Evolutionary conservation across 2,888 invertebrate genomes (phyloP).

Genomic region (Lomographa bimaculata): DNA sequence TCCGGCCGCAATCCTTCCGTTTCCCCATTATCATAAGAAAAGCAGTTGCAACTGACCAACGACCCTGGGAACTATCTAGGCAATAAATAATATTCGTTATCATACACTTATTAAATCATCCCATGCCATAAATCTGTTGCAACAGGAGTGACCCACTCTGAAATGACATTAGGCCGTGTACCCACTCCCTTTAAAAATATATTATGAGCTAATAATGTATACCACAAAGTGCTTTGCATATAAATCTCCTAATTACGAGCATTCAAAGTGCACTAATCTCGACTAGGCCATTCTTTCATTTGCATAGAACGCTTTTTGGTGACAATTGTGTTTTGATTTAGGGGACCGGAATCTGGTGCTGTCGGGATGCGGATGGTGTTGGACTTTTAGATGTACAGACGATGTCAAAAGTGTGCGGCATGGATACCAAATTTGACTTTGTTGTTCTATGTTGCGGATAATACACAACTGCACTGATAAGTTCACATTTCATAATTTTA

Average conservation of each 20-base stretch:
- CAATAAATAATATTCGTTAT: constrained; percentile 75
- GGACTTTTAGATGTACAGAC: constrained; percentile 26
- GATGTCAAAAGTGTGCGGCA: constrained; percentile 6
- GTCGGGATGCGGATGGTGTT: constrained; percentile 26
- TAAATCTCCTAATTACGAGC: constrained; percentile 80
- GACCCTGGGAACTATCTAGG: constrained; percentile 48
- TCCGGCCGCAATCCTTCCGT: constrained; percentile 22
- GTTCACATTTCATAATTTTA: no score
- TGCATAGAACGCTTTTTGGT: constrained; percentile 65
- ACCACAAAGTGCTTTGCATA: constrained; percentile 81
- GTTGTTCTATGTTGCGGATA: no score
- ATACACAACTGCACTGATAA: no score
- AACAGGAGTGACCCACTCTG: constrained; percentile 79
- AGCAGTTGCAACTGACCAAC: constrained; percentile 47
- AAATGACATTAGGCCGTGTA: constrained; percentile 69
- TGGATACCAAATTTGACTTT: no score
- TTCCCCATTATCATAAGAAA: constrained; percentile 30
- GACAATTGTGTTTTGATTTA: constrained; percentile 74
- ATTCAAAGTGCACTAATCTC: constrained; percentile 75
- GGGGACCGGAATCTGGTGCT: constrained; percentile 53
- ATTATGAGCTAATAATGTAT: constrained; percentile 76
- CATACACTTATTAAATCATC: constrained; percentile 71
- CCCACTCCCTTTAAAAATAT: constrained; percentile 39
- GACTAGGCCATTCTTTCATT: constrained; percentile 63
- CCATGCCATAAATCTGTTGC: constrained; percentile 71